These are phyloP conservation scores for Mixornis gularis DNA, from an alignment of 2,113 vertebrate genomes.

Conservation along the genomic window DNA sequence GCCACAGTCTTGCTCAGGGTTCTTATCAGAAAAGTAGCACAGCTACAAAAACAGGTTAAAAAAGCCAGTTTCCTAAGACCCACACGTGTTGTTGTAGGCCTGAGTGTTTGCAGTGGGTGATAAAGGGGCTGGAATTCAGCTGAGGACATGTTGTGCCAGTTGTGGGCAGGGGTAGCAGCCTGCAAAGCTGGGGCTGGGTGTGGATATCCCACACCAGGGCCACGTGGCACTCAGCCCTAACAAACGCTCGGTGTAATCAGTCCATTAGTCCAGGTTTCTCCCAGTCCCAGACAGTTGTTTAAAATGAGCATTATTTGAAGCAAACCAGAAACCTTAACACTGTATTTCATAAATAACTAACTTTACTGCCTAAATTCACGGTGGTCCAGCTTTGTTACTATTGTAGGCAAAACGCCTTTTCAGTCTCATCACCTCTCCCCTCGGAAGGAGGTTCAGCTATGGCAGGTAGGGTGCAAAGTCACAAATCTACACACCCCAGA, in stretches of 20 bases:
- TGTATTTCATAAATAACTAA: constrained; percentile 10
- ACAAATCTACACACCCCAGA: background rate
- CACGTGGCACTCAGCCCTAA: background rate
- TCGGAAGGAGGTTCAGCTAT: background rate
- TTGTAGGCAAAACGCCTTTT: background rate
- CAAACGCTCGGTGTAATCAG: background rate
- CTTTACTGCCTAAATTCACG: background rate
- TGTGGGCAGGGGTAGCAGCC: background rate
- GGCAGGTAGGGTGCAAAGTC: background rate
- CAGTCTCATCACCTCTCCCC: background rate
- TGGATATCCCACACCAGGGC: background rate
- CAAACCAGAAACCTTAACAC: constrained; percentile 27
- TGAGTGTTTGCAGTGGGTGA: fast-evolving
- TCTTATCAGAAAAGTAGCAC: background rate
- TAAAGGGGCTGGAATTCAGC: background rate
- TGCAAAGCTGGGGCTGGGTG: background rate
- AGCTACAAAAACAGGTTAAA: background rate
- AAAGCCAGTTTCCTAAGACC: background rate
- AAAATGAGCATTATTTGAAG: constrained; percentile 28
- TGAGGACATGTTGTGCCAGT: background rate
- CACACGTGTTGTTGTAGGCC: fast-evolving
- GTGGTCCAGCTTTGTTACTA: background rate
- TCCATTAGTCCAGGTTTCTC: constrained; percentile 14
- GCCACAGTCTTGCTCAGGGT: background rate
- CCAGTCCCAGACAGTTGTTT: constrained; percentile 21